Base-by-base conservation (phyloP, 1,140 invertebrate genomes). In the Hydropsyche tenuis region DNA sequence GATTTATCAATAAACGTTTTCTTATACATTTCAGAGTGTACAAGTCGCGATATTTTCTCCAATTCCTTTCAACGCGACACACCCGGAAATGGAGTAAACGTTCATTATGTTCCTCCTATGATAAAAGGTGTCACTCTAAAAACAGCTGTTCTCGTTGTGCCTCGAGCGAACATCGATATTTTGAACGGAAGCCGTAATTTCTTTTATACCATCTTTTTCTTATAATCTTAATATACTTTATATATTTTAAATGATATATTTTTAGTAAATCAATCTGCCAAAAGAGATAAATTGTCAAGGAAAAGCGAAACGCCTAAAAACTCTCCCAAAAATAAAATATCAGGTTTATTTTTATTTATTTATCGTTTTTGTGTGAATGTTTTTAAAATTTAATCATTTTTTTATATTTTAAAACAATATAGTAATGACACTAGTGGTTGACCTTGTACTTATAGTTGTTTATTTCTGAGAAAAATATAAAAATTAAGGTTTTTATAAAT, bases 101-200 rank as follows among this genome's bases (percentile, higher is more conserved):
- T 78, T 0, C 68, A 76, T 64, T 72, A 76, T 51, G 77, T 78
- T 7, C 45, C 65, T 9, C 77, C 77, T n/a, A 78, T 78, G 77
- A 76, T 78, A 18, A 27, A 48, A 42, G 77, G 77, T n/a, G 62
- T 74, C 1, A 74, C 74, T 9, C 46, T 78, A 37, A 75, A 75
- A 74, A 78, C 70, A n/a, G 74, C 77, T 1, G 23, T 78, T 45
- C 71, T 78, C 14, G 69, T 48, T 56, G 69, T 78, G 18, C 69
- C 74, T 69, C 63, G 77, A 4, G 53, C 74, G 14, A 71, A 76
- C 23, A 53, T 76, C 12, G 70, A 74, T 18, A 51, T 71, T 37
- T 16, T 64, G 18, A 69, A 75, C 18, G 42, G 64, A 69, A 30
- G 46, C 66, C 51, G 69, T 73, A 56, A 43, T 11, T 16, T 22